phyloP scores from a whole-genome alignment of 2,797 vertebrate genomes.

The Halcyon smyrnensis region DNA sequence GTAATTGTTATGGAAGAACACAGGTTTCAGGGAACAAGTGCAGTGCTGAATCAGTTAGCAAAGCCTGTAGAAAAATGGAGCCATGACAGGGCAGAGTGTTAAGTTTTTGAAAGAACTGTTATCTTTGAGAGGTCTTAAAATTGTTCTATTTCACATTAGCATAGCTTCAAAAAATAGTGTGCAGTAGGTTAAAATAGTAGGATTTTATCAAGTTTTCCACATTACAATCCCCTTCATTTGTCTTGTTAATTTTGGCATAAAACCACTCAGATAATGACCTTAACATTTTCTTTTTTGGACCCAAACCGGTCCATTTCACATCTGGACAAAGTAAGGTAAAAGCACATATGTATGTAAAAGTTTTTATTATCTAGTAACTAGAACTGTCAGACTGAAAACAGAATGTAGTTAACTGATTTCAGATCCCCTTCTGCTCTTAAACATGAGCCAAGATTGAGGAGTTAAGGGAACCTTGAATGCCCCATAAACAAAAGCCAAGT shows the following conservation, averaged over 20 bases:
- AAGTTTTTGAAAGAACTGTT: neutral
- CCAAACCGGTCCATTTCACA: conserved; percentile 7
- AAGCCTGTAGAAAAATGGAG: neutral
- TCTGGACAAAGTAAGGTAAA: neutral
- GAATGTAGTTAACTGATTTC: neutral
- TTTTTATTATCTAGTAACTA: neutral
- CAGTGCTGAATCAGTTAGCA: neutral
- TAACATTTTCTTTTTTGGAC: neutral
- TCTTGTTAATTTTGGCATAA: conserved; percentile 9
- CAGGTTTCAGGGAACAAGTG: neutral
- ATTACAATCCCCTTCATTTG: neutral
- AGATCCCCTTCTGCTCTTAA: neutral
- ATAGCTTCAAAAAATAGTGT: neutral
- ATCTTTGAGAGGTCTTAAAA: neutral
- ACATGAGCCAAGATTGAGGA: neutral
- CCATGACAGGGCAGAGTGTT: neutral
- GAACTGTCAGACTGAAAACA: neutral
- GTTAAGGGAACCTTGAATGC: neutral
- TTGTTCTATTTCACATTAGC: neutral
- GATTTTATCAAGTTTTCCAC: conserved; percentile 14
- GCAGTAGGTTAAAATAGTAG: neutral
- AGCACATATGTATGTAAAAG: neutral
- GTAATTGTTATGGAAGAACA: conserved; percentile 17
- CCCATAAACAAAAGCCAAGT: neutral
- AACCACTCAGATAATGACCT: neutral